Evolutionary conservation across 2,113 vertebrate species (phyloP), one percentile per base, ranked within the genome.

Genomic region (Aythya baeri): DNA sequence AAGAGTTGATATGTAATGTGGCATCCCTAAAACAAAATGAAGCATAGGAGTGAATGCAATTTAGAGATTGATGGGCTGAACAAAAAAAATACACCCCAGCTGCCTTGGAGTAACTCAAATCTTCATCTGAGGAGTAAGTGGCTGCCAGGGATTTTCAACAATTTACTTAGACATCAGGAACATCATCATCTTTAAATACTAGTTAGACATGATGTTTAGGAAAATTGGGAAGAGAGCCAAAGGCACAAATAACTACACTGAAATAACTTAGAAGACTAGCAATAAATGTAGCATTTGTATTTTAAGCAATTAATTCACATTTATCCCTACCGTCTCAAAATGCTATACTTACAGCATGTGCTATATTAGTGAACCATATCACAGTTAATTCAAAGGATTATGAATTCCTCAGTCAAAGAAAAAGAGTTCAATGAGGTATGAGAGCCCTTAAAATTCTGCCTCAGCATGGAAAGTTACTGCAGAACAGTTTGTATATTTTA

Each of bases 1-100:
- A 58, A 38, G 32, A n/a, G 20, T 23, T 62, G 71, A 83, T 76
- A 49, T 10, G 29, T 63, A 67, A 82, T 0, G 3, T 86, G 79
- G 22, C 83, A 79, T 70, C 34, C 21, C 43, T 94, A 86, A 80
- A 88, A 91, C 16, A 79, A 90, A 88, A 84, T 20, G 68, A 93
- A 55, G 73, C 49, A 63, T 20, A 82, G 77, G 63, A 71, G 61
- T 55, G 68, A 84, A 74, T 0, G 3, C 62, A 85, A 85, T 78
- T 67, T 38, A 89, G 46, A 95, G 67, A 77, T 41, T 79, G 77
- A 94, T 0, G 0, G 59, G 38, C 50, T 87, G 87, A 88, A 87
- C 52, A 88, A 89, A 93, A 95, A 93, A 95, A 95, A 72, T 43
- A 72, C 6, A 85, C 49, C 38, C 34, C 79, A 91, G 74, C 46